phyloP scores from a whole-genome alignment of 1,140 invertebrate genomes.

The Geopemphigus sp. region DNA sequence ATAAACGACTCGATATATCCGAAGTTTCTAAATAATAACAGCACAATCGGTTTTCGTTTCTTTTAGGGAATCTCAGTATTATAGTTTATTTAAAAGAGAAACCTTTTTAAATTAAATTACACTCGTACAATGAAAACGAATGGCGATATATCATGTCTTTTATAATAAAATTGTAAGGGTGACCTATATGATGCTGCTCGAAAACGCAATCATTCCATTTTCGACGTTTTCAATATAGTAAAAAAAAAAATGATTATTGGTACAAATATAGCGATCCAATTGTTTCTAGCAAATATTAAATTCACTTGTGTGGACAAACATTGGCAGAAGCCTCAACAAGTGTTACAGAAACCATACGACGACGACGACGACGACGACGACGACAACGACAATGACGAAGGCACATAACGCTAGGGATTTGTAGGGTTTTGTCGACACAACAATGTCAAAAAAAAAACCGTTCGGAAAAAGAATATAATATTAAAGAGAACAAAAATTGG shows the following conservation, averaged over 20 bases:
- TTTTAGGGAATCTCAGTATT: too few species aligned
- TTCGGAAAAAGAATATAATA: conserved; percentile 4
- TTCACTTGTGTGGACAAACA: neutral
- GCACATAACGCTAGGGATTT: conserved; percentile 40
- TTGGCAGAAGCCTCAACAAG: conserved; percentile 13
- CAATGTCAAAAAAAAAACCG: neutral
- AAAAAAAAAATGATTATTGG: conserved; percentile 6
- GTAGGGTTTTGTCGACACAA: conserved; percentile 28
- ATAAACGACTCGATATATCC: too few species aligned
- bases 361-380: conserved; percentile 19
- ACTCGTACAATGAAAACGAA: too few species aligned
- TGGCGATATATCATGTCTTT: too few species aligned
- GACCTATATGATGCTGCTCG: neutral
- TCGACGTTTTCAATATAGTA: conserved; percentile 12
- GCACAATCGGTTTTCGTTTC: too few species aligned
- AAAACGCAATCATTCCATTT: conserved; percentile 9
- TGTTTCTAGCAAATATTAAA: conserved; percentile 19
- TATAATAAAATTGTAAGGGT: too few species aligned
- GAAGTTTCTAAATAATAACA: too few species aligned
- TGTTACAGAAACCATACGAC: conserved; percentile 41
- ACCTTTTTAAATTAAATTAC: too few species aligned
- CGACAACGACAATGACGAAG: conserved; percentile 25
- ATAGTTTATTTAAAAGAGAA: too few species aligned
- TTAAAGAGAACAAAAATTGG: conserved; percentile 6
- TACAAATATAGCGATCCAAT: conserved; percentile 6